phyloP scores from a whole-genome alignment of 2,888 invertebrate species.

The Synanthedon formicaeformis region DNA sequence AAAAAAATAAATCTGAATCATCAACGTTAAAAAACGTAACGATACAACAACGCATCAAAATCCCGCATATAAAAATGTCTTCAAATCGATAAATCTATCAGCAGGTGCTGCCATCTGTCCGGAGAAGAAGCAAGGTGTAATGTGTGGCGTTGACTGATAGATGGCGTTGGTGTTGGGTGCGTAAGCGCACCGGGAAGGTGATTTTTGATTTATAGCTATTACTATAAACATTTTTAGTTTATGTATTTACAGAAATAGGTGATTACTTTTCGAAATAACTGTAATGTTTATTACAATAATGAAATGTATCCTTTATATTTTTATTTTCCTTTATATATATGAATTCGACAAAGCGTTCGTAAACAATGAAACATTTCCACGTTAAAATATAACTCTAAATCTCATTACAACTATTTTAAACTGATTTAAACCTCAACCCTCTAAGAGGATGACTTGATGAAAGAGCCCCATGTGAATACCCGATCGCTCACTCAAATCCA shows the following conservation, averaged over 20 bases:
- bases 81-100: conserved; percentile 44
- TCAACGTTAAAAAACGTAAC: conserved; percentile 13
- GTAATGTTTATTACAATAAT: no score
- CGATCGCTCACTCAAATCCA: conserved; percentile 29
- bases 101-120: conserved; percentile 61
- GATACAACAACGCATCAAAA: conserved; percentile 45
- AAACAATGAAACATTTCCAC: neutral
- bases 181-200: conserved; percentile 18
- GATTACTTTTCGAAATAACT: no score
- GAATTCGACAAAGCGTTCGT: no score
- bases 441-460: conserved; percentile 17
- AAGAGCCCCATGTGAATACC: conserved; percentile 23
- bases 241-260: no score
- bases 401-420: conserved; percentile 14
- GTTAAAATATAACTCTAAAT: neutral
- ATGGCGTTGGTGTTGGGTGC: conserved; percentile 36
- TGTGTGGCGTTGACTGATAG: conserved; percentile 54
- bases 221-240: neutral
- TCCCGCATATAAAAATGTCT: conserved; percentile 45
- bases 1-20: no score
- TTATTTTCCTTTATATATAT: neutral
- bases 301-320: no score
- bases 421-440: conserved; percentile 9
- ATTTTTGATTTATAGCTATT: neutral
- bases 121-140: conserved; percentile 44